A percentile compares a stretch with the other conserved stretches of the same genome.
phyloP scores from a whole-genome alignment of 2,113 vertebrate species.

The Dicaeum eximium region DNA sequence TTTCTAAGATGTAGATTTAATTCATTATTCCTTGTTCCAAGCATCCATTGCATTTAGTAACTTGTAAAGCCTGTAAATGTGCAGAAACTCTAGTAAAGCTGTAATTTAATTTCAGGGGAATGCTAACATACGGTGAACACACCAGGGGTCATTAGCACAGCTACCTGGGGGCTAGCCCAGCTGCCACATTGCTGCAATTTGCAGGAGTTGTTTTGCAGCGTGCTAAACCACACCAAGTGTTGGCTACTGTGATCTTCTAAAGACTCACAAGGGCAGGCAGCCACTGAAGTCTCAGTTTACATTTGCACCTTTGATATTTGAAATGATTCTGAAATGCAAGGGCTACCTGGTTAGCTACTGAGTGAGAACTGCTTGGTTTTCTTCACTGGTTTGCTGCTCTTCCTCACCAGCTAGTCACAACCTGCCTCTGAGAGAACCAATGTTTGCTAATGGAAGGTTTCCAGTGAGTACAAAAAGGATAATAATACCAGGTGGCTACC shows the following conservation, averaged over 20 bases:
- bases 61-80: background rate
- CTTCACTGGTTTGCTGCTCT: background rate
- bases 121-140: background rate
- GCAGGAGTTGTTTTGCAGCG: background rate
- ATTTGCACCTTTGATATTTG: background rate
- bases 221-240: background rate
- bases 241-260: background rate
- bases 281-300: background rate
- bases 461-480: background rate
- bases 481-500: background rate
- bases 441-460: background rate
- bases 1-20: background rate
- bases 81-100: background rate
- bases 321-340: background rate
- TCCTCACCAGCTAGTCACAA: background rate
- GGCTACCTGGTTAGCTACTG: background rate
- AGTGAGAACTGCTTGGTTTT: background rate
- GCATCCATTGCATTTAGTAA: background rate
- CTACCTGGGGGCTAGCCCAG: background rate
- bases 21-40: background rate
- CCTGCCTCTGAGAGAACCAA: background rate
- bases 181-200: background rate
- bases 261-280: background rate
- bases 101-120: conserved; percentile 34
- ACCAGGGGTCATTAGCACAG: conserved; percentile 2